Conservation (phyloP, 2,113 vertebrate species). For the Potamarius usumacintae region DNA sequence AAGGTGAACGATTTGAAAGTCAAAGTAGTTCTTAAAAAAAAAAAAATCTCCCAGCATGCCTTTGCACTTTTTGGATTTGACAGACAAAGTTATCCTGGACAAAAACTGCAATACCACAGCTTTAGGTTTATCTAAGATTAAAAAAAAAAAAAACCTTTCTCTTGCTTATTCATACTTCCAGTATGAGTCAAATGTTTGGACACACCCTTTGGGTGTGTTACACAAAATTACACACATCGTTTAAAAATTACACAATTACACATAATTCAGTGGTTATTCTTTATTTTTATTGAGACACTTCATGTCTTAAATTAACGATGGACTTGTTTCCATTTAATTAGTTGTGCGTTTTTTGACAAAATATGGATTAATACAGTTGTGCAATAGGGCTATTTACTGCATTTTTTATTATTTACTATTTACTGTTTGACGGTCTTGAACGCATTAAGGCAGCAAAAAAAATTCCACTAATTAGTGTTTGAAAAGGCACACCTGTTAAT, state of each 20-base stretch:
- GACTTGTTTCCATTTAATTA: too few species aligned
- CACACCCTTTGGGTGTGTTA: not conserved
- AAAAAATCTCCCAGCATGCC: not conserved
- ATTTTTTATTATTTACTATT: too few species aligned
- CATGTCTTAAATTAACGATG: too few species aligned
- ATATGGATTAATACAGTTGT: too few species aligned
- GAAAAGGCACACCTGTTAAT: too few species aligned
- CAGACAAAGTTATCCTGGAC: not conserved
- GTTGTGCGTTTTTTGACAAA: too few species aligned
- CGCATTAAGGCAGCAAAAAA: too few species aligned
- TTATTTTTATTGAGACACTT: too few species aligned
- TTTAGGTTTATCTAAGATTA: not conserved
- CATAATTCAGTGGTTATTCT: not conserved
- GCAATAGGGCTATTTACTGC: too few species aligned
- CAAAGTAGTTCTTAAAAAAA: slow-evolving; percentile 27
- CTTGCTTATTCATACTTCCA: not conserved
- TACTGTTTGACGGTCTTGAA: too few species aligned
- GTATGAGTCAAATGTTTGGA: not conserved
- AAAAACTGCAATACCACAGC: not conserved
- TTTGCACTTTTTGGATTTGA: slow-evolving; percentile 4
- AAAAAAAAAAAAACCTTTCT: not conserved
- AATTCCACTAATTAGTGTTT: too few species aligned
- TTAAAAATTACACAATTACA: not conserved
- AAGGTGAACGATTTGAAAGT: slow-evolving; percentile 46
- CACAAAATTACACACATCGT: not conserved